These are phyloP conservation scores for Tholera decimalis DNA, from an alignment of 2,888 invertebrate genomes.

Conservation along the genomic window DNA sequence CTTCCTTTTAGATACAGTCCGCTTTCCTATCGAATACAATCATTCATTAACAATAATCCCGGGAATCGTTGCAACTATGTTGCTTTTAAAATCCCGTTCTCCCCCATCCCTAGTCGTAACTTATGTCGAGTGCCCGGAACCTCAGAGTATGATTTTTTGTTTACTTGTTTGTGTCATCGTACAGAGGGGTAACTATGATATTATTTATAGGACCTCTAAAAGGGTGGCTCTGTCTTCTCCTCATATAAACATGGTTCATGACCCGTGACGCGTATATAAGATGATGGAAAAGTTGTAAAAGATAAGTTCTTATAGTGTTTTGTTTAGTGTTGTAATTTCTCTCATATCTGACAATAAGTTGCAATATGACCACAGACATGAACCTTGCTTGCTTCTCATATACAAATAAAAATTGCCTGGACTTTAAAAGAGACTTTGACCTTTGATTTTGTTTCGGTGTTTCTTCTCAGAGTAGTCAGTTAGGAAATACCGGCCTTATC, in stretches of 20 bases:
- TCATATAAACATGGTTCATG: conserved; percentile 59
- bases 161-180: conserved; percentile 62
- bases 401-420: too few species aligned
- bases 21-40: too few species aligned
- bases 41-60: neutral
- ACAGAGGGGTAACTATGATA: conserved; percentile 65
- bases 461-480: too few species aligned
- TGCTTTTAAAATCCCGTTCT: neutral
- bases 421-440: too few species aligned
- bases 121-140: conserved; percentile 69
- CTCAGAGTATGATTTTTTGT: conserved; percentile 64
- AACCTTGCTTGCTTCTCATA: too few species aligned
- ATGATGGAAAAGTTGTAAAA: conserved; percentile 13
- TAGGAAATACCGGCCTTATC: too few species aligned
- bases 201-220: conserved; percentile 67
- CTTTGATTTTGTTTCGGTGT: too few species aligned
- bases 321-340: neutral
- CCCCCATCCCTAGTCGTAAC: conserved; percentile 73
- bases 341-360: too few species aligned
- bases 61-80: neutral
- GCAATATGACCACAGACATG: too few species aligned
- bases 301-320: neutral
- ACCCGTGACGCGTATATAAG: conserved; percentile 38
- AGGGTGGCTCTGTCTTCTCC: conserved; percentile 60
- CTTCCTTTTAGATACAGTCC: too few species aligned